Evolutionary conservation across 2,888 invertebrate genomes (phyloP), one percentile per base, ranked within the genome.

Genomic region (Notocelia uddmanniana): DNA sequence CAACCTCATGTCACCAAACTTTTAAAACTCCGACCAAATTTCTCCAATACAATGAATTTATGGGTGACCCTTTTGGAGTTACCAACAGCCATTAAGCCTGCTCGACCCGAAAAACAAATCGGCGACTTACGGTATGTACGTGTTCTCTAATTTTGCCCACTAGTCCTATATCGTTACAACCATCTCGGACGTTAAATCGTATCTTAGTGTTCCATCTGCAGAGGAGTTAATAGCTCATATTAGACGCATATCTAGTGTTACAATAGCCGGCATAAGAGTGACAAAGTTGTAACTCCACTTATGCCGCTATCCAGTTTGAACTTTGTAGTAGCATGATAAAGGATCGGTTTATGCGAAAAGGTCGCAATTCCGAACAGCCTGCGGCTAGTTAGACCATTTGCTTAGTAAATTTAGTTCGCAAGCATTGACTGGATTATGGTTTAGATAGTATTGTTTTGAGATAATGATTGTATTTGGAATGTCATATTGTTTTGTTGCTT

Each of bases 141-240:
- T 72, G 72, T 21, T 67, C 48, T 68, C 62, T 68, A 72, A 72
- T 72, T 71, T 31, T 62, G 23, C 57, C 55, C 77, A 83, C 81
- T 85, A 83, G 83, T 85, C 41, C 59, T 52, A 10, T 54, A 64
- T 64, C 64, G 21, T 86, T 89, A 76, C 77, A 74, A 87, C 86
- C 84, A 89, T 89, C 88, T 83, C 77, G 77, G 60, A 81, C 80
- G 83, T 87, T 84, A 85, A 79, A 81, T 77, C 73, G 73, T 88
- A 87, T 87, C 86, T 77, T 73, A 78, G 69, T 81, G 79, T 81
- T 83, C 78, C 79, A 81, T 83, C 82, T 79, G 64, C 75, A 74
- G 78, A 80, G 79, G 77, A 80, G 81, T 84, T 85, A 85, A 87
- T 87, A 85, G 85, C 84, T 84, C 84, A 82, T 84, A 84, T 83